Percentiles rank a stretch among this genome's conserved stretches.
phyloP scores from a whole-genome alignment of 2,113 vertebrate genomes.

The cat (Felis catus) region DNA sequence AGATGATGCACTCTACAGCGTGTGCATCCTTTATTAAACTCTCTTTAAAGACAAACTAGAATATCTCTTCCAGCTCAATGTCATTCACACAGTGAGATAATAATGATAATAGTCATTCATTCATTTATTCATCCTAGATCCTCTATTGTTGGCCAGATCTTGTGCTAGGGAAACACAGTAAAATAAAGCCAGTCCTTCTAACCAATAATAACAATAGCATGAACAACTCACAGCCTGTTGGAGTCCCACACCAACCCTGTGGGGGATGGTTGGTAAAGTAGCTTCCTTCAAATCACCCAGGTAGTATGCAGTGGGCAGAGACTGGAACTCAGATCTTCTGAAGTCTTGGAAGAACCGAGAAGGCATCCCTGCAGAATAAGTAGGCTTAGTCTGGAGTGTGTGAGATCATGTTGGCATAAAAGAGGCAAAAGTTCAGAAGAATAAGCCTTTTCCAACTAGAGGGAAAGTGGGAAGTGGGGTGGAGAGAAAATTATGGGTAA shows the following conservation, averaged over 20 bases:
- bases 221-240: background rate
- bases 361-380: background rate
- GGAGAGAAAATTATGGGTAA: background rate
- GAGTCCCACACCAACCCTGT: background rate
- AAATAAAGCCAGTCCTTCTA: background rate
- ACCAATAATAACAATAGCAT: background rate
- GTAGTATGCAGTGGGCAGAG: background rate
- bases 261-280: background rate
- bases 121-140: background rate
- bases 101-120: background rate
- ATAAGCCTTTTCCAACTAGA: background rate
- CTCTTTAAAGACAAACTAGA: background rate
- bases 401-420: background rate
- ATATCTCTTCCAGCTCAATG: background rate
- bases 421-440: background rate
- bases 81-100: background rate
- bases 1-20: background rate
- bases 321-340: background rate
- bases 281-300: background rate
- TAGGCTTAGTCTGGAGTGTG: too few species aligned
- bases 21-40: background rate
- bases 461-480: background rate
- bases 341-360: background rate
- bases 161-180: background rate
- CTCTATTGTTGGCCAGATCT: background rate